Conservation (phyloP, 2,888 invertebrate species). For the Micropterix aruncella region DNA sequence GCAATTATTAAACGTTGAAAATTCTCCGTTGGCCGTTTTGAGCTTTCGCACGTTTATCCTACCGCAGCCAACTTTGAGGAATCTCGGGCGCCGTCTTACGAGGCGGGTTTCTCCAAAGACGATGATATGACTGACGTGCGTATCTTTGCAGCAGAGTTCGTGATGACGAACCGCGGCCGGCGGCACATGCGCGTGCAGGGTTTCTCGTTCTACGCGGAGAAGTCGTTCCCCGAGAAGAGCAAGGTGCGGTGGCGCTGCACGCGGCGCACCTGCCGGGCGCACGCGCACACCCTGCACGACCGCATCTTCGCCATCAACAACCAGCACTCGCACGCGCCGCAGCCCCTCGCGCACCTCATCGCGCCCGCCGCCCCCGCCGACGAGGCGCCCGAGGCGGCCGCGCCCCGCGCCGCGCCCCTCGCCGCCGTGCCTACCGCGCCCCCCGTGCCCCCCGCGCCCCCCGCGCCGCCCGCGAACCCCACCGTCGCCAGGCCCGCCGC, state of each 20-base stretch:
- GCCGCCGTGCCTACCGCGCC: background rate
- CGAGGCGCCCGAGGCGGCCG: constrained; percentile 8
- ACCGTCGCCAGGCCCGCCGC: background rate
- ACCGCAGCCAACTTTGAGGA: too few species aligned
- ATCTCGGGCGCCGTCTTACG: too few species aligned
- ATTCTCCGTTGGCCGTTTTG: too few species aligned
- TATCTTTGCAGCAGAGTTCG: constrained; percentile 34
- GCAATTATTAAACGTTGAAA: too few species aligned
- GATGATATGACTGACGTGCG: background rate
- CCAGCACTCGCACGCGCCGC: constrained; percentile 34
- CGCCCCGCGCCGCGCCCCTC: constrained; percentile 15
- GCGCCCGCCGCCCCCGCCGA: constrained; percentile 13
- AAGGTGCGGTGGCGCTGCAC: constrained; percentile 40
- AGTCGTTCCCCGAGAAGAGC: constrained; percentile 36
- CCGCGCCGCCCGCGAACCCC: constrained; percentile 21
- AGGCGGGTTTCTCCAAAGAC: too few species aligned
- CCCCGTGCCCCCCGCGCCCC: constrained; percentile 14
- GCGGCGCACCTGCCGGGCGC: constrained; percentile 35
- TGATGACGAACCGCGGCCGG: constrained; percentile 37
- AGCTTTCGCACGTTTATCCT: too few species aligned
- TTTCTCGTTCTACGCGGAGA: constrained; percentile 38
- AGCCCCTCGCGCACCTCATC: constrained; percentile 10
- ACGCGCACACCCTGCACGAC: constrained; percentile 36
- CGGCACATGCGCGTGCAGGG: constrained; percentile 37
- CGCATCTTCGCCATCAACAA: constrained; percentile 35